Evolutionary conservation across 1,140 invertebrate genomes (phyloP).

Genomic region (Drosophila pruinosa): DNA sequence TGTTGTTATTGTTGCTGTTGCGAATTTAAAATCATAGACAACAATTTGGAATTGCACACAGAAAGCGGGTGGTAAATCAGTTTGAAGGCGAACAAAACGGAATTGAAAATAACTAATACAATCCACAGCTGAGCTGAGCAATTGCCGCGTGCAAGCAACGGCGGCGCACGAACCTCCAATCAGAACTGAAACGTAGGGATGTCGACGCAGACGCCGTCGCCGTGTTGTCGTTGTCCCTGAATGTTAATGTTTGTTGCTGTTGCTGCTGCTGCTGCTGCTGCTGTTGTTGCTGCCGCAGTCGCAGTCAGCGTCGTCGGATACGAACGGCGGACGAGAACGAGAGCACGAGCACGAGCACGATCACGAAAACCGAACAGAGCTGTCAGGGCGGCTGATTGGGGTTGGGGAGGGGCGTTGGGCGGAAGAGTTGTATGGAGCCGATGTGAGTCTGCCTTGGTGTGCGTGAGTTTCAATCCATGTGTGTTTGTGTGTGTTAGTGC

Average conservation of each 20-base stretch:
- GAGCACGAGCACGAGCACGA: constrained; percentile 52
- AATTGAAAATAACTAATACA: constrained; percentile 62
- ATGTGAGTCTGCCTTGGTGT: constrained; percentile 31
- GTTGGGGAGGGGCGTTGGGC: constrained; percentile 42
- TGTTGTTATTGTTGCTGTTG: constrained; percentile 26
- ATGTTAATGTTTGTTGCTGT: constrained; percentile 49
- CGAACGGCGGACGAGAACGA: constrained; percentile 40
- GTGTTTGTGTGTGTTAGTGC: constrained; percentile 24
- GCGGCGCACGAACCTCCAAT: constrained; percentile 77
- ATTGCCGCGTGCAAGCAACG: constrained; percentile 68
- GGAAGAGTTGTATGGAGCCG: constrained; percentile 59
- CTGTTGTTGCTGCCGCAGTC: constrained; percentile 22
- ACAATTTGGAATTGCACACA: constrained; percentile 38
- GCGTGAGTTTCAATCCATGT: constrained; percentile 30
- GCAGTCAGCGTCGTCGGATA: constrained; percentile 15
- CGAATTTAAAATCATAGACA: constrained; percentile 29
- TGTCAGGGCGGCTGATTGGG: constrained; percentile 25
- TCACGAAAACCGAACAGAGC: constrained; percentile 43
- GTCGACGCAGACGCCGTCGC: constrained; percentile 66
- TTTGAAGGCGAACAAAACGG: constrained; percentile 52
- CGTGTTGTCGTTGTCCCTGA: constrained; percentile 72
- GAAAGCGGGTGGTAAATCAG: constrained; percentile 32
- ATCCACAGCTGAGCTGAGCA: constrained; percentile 68
- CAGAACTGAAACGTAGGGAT: constrained; percentile 79
- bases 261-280: constrained; percentile 24